phyloP scores from a whole-genome alignment of 1,140 invertebrate genomes.

The Gyrodactylus salaris region DNA sequence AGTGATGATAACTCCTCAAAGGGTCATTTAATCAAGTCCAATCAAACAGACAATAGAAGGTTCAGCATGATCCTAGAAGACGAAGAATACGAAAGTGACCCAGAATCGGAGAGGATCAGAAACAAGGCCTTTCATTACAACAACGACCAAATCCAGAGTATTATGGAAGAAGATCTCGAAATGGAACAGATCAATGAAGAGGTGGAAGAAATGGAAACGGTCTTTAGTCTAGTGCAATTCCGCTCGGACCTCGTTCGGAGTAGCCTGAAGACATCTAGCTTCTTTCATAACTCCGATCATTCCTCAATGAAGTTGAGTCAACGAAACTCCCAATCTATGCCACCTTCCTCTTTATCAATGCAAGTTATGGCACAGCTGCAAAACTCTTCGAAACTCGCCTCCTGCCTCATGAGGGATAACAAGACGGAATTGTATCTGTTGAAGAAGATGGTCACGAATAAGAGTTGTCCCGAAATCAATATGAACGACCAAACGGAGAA shows the following conservation, averaged over 20 bases:
- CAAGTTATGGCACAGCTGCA: background rate
- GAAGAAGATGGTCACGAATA: background rate
- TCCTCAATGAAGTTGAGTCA: background rate
- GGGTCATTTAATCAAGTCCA: too few relatives aligned
- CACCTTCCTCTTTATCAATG: background rate
- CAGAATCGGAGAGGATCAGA: background rate
- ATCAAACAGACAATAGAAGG: background rate
- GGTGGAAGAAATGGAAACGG: background rate
- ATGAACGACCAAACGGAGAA: background rate
- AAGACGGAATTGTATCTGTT: background rate
- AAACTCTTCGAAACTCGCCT: too few relatives aligned
- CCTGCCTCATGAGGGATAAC: background rate
- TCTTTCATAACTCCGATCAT: background rate
- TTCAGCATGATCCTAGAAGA: slow-evolving; percentile 6
- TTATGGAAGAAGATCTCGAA: background rate
- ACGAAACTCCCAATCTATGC: background rate
- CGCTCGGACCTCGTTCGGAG: background rate
- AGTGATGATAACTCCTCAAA: background rate
- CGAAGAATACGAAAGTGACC: slow-evolving; percentile 3
- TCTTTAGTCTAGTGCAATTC: background rate
- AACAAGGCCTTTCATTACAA: background rate
- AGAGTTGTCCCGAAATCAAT: background rate
- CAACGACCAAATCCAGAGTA: background rate
- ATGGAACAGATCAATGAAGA: background rate
- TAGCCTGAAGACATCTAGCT: background rate